Base-by-base conservation (phyloP, 2,888 invertebrate genomes). In the Caradrina kadenii region DNA sequence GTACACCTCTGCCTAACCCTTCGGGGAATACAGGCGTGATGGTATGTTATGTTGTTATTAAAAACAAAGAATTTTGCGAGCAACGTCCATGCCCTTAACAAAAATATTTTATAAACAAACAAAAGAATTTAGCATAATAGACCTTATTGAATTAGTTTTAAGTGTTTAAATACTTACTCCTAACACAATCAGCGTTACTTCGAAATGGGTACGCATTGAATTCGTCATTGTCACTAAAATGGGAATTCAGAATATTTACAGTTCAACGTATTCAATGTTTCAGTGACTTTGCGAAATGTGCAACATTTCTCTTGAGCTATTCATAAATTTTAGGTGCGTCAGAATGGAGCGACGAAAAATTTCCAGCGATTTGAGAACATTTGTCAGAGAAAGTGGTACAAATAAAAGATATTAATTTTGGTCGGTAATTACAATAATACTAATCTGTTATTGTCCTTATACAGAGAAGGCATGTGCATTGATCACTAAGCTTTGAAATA, bases 201-300 rank as follows among this genome's bases (percentile, higher is more conserved):
- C 13, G 6, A 49, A 53, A 64, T 26, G 31, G 10, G 10, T 13
- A 17, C 35, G 15, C 55, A 55, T 53, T 58, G 26, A 15, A 35
- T 59, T 13, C 13, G 17, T 63, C 22, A 64, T 26, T 53, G 49
- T 71, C 58, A 56, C 31, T 11, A 26, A 73, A 64, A 63, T 35
- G 11, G 26, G 22, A 48, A 58, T 69, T 45, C 35, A 1, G 55
- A 64, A 64, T 50, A 63, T 73, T 48, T 52, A 73, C 50, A 65
- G 58, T 63, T 77, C 61, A 76, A 73, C 39, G 68, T 63, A 21
- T 77, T 59, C 45, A 35, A 26, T 56, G 49, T 71, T 50, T 39
- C 49, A 39, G 53, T 73, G 79, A 76, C 76, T 73, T 78, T 78
- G 76, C 21, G 55, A 73, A 76, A 73, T 61, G 73, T 68, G 73